phyloP scores from a whole-genome alignment of 2,797 vertebrate genomes.

The Phataginus tetradactyla region DNA sequence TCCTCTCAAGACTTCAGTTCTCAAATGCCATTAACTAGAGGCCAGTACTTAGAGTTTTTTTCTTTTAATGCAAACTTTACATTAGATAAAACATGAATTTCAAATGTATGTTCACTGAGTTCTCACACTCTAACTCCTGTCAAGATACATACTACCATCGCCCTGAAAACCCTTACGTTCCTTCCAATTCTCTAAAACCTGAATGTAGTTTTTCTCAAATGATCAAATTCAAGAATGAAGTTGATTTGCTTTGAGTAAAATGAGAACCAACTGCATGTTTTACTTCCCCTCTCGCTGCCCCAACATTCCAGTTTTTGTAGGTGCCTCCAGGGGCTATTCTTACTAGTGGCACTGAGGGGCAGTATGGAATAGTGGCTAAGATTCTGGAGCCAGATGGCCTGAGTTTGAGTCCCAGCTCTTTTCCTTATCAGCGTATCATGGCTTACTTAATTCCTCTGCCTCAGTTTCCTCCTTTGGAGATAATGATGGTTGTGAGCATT shows the following conservation, averaged over 20 bases:
- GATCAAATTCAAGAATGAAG: conserved; percentile 39
- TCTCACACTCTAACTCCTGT: conserved; percentile 18
- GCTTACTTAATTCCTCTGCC: not conserved
- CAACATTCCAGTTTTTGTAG: not conserved
- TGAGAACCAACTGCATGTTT: not conserved
- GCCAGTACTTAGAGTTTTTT: not conserved
- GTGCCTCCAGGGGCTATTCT: not conserved
- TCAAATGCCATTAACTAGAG: not conserved
- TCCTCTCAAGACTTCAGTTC: not conserved
- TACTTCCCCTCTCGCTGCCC: not conserved
- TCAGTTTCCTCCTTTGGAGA: conserved; percentile 37
- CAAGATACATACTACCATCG: not conserved
- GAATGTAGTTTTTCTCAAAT: conserved; percentile 35
- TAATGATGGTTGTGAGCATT: not conserved
- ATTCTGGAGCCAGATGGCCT: not conserved
- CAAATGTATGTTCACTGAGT: not conserved
- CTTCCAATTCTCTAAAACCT: conserved; percentile 15
- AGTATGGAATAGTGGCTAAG: not conserved
- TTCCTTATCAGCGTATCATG: not conserved
- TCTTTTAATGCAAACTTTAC: conserved; percentile 29
- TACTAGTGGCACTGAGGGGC: not conserved
- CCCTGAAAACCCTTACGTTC: not conserved
- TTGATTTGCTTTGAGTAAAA: conserved; percentile 21
- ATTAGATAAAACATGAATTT: conserved; percentile 24
- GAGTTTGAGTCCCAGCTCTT: not conserved